These are phyloP conservation scores for Bombus difficillimus DNA, from an alignment of 1,140 invertebrate species.

Conservation along the genomic window DNA sequence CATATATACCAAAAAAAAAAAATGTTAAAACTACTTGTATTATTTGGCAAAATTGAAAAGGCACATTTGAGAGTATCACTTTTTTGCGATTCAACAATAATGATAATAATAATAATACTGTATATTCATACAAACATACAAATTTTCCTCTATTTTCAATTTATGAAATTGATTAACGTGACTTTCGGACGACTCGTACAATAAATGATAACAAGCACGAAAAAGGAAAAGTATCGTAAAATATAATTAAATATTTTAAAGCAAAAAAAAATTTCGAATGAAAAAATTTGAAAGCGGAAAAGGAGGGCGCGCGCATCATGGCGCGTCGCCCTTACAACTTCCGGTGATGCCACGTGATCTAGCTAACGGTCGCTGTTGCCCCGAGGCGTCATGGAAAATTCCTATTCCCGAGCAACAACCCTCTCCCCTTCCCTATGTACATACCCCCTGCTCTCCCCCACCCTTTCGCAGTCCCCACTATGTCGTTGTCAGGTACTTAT, in stretches of 20 bases:
- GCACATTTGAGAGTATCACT: too few species aligned
- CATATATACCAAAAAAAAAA: too few species aligned
- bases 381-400: slow-evolving; percentile 79
- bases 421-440: slow-evolving; percentile 45
- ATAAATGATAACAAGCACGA: too few species aligned
- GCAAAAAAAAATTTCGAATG: neutral
- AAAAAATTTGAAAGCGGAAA: slow-evolving; percentile 15
- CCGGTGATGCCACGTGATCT: slow-evolving; percentile 60
- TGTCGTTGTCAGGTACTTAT: slow-evolving; percentile 45
- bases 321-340: slow-evolving; percentile 57
- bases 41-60: too few species aligned
- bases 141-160: too few species aligned
- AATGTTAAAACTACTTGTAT: too few species aligned
- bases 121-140: too few species aligned
- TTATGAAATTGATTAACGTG: neutral
- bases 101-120: too few species aligned
- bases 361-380: slow-evolving; percentile 63
- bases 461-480: slow-evolving; percentile 45
- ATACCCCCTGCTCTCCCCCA: slow-evolving; percentile 35
- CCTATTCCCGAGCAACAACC: slow-evolving; percentile 68
- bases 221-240: neutral
- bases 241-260: neutral
- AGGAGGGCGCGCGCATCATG: slow-evolving; percentile 53
- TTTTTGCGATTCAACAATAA: too few species aligned
- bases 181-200: too few species aligned